A percentile compares a stretch with the other conserved stretches of the same genome.
These are phyloP conservation scores for Mesorhabditis belari DNA, from an alignment of 2,888 invertebrate genomes.

Conservation along the genomic window DNA sequence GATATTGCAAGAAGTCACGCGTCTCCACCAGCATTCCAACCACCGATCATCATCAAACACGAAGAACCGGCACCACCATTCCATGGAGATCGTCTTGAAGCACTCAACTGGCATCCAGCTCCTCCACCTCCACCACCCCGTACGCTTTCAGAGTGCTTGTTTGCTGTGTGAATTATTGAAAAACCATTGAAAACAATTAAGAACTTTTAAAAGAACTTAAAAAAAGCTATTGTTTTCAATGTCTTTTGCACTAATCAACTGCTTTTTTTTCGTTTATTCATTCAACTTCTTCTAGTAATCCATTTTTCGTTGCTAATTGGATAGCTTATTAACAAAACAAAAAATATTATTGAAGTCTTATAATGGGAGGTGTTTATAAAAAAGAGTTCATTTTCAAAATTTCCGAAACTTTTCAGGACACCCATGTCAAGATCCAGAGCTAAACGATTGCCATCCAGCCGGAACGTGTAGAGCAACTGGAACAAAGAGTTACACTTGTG, in stretches of 20 bases:
- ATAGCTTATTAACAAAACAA: neutral
- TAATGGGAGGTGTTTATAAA: neutral
- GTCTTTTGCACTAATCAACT: too few species aligned
- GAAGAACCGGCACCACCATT: neutral
- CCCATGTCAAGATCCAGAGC: slow-evolving; percentile 50
- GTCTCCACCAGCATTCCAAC: neutral
- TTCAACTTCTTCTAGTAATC: too few species aligned
- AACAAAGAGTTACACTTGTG: slow-evolving; percentile 49
- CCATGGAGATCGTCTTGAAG: neutral
- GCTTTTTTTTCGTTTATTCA: too few species aligned
- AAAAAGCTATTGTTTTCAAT: too few species aligned
- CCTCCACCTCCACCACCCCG: neutral
- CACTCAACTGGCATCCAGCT: neutral
- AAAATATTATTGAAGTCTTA: neutral
- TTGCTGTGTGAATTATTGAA: neutral
- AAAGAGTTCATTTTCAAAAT: neutral
- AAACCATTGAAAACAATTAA: neutral
- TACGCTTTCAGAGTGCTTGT: neutral
- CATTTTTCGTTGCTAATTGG: neutral
- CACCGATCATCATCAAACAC: neutral
- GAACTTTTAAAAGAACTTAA: too few species aligned
- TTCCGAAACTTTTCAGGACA: slow-evolving; percentile 21
- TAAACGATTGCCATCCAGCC: slow-evolving; percentile 50
- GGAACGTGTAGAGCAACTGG: slow-evolving; percentile 49
- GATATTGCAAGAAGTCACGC: too few species aligned